Conservation (phyloP, 2,797 vertebrate genomes). For the Gallinago stenura region DNA sequence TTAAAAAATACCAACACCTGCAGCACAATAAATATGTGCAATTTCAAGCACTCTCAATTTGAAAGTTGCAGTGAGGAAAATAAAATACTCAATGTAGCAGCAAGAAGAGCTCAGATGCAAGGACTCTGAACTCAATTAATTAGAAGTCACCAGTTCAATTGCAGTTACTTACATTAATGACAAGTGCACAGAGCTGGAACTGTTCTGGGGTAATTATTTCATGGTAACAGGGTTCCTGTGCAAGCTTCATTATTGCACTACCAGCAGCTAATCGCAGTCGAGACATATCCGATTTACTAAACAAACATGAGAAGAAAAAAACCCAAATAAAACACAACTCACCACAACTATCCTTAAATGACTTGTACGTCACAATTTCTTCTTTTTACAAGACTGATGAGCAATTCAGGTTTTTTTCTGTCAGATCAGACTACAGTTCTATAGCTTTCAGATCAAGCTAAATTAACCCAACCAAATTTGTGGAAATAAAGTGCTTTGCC, state of each 20-base stretch:
- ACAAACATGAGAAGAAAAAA: slow-evolving; percentile 35
- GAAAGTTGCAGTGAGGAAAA: background rate
- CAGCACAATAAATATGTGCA: background rate
- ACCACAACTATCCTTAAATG: background rate
- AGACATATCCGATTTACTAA: slow-evolving; percentile 99
- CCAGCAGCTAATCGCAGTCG: slow-evolving; percentile 96
- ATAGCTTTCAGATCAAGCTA: background rate
- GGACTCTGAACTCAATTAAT: background rate
- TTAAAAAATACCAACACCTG: background rate
- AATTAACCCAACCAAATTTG: background rate
- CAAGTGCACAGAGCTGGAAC: slow-evolving; percentile 97
- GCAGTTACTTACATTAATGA: slow-evolving; percentile 92
- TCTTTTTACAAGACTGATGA: background rate
- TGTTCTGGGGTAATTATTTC: slow-evolving; percentile 99
- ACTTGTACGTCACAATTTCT: background rate
- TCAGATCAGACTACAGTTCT: background rate
- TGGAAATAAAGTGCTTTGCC: background rate
- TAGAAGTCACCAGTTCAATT: slow-evolving; percentile 1
- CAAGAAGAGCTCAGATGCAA: background rate
- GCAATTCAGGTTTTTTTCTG: background rate
- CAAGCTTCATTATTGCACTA: slow-evolving; percentile 98
- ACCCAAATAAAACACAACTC: background rate
- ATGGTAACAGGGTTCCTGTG: slow-evolving; percentile 98
- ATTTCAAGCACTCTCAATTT: background rate
- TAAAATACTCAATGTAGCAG: background rate